Base-by-base conservation (phyloP, 2,113 vertebrate species). In the Daubentonia madagascariensis region DNA sequence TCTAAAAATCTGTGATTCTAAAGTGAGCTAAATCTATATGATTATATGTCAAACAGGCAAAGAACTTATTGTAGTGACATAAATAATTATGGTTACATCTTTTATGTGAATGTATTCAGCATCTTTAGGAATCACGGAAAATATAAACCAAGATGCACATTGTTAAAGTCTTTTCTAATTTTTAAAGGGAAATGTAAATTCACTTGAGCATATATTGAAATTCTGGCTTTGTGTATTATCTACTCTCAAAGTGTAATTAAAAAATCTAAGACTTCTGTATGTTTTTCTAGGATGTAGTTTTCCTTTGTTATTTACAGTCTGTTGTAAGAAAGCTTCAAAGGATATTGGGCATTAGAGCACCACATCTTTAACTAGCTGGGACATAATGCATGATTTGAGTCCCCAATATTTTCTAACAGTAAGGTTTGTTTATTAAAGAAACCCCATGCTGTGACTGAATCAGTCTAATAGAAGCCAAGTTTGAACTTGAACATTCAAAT, bases 341-440 rank as follows among this genome's bases (percentile, higher is more conserved):
- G 84, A 96, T 91, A 67, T 72, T 97, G 83, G 97, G 92, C 79
- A 96, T 97, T 95, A 95, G 92, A 97, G 86, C 92, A 96, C 96
- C 96, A 98, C 93, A 75, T 98, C 95, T 96, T 98, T 97, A 98
- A 98, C 91, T 98, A 96, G 95, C 96, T 98, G 78, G 88, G 95
- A 93, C 97, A 94, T 97, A 98, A 98, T 96, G 97, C 94, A 96
- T 89, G 89, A 98, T 98, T 98, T 97, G 97, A 98, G 96, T 94
- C 96, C 97, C 98, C 97, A 98, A 95, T 98, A 98, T 98, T 98
- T 98, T 98, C 97, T 97, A 97, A 98, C 98, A 96, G 97, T 98
- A 95, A 98, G 98, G 98, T 98, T 99, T 98, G 98, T 99, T 99
- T 99, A 98, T 99, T 99, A 99, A 98, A 97, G 97, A 98, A 99